These are phyloP conservation scores for Alviniconcha marisindica DNA, from an alignment of 1,140 invertebrate species.

Conservation along the genomic window DNA sequence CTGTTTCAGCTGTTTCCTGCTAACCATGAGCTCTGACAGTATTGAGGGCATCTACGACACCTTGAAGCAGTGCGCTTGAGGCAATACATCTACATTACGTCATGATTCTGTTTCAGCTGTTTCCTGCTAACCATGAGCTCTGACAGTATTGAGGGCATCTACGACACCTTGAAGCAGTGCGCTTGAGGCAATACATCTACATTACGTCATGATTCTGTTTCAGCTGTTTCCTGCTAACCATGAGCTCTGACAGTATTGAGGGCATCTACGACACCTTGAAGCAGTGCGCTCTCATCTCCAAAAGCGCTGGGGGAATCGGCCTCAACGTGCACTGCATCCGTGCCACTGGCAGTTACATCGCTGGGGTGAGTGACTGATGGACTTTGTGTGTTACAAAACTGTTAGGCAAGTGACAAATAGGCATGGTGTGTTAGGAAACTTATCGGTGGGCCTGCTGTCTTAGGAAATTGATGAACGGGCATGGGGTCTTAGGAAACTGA, in stretches of 20 bases:
- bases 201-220: too few relatives aligned
- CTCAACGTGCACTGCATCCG: conserved; percentile 98
- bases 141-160: conserved; percentile 99
- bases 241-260: conserved; percentile 97
- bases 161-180: conserved; percentile 92
- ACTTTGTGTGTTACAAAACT: neutral
- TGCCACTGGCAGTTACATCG: conserved; percentile 93
- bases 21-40: conserved; percentile 97
- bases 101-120: conserved; percentile 84
- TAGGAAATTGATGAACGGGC: too few relatives aligned
- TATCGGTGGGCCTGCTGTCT: too few relatives aligned
- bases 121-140: conserved; percentile 96
- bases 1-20: conserved; percentile 91
- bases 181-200: too few relatives aligned
- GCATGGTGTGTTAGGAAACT: too few relatives aligned
- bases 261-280: conserved; percentile 96
- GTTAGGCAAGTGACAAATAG: too few relatives aligned
- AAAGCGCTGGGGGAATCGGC: conserved; percentile 98
- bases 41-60: conserved; percentile 98
- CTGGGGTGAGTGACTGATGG: conserved; percentile 79
- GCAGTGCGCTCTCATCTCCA: conserved; percentile 97
- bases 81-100: too few relatives aligned
- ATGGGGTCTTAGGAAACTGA: too few relatives aligned
- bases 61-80: conserved; percentile 96
- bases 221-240: conserved; percentile 96